Conservation (phyloP, 2,888 invertebrate genomes). For the Dynastes hyllus region DNA sequence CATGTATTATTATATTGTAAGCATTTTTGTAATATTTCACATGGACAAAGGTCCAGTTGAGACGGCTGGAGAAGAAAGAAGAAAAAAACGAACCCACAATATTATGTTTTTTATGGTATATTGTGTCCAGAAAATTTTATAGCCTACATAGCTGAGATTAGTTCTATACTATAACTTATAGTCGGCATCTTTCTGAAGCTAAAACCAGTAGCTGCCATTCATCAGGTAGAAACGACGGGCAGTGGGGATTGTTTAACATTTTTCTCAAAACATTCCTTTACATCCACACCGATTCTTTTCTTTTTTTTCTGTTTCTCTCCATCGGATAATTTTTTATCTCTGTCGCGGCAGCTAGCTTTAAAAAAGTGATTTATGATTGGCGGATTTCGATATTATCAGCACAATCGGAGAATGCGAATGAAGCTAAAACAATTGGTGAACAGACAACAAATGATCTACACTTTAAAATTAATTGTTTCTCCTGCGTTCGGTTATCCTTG, state of each 20-base stretch:
- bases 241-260: slow-evolving; percentile 53
- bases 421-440: slow-evolving; percentile 43
- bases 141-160: slow-evolving; percentile 58
- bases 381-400: slow-evolving; percentile 54
- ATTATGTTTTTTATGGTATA: slow-evolving; percentile 54
- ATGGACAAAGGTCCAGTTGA: slow-evolving; percentile 41
- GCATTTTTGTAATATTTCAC: slow-evolving; percentile 52
- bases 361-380: slow-evolving; percentile 55
- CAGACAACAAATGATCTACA: slow-evolving; percentile 53
- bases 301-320: slow-evolving; percentile 8
- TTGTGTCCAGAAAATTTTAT: slow-evolving; percentile 57
- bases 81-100: slow-evolving; percentile 50
- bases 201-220: slow-evolving; percentile 66
- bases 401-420: slow-evolving; percentile 43
- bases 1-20: slow-evolving; percentile 15
- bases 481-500: slow-evolving; percentile 25
- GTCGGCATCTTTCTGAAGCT: slow-evolving; percentile 58
- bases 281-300: slow-evolving; percentile 42
- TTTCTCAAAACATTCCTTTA: slow-evolving; percentile 51
- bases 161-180: slow-evolving; percentile 56
- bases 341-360: slow-evolving; percentile 3
- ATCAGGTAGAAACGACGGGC: slow-evolving; percentile 59
- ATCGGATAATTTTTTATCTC: slow-evolving; percentile 12
- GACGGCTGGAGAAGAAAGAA: slow-evolving; percentile 11
- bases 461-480: slow-evolving; percentile 53